Base-by-base conservation (phyloP, 2,797 vertebrate species). In the Urocyon cinereoargenteus region DNA sequence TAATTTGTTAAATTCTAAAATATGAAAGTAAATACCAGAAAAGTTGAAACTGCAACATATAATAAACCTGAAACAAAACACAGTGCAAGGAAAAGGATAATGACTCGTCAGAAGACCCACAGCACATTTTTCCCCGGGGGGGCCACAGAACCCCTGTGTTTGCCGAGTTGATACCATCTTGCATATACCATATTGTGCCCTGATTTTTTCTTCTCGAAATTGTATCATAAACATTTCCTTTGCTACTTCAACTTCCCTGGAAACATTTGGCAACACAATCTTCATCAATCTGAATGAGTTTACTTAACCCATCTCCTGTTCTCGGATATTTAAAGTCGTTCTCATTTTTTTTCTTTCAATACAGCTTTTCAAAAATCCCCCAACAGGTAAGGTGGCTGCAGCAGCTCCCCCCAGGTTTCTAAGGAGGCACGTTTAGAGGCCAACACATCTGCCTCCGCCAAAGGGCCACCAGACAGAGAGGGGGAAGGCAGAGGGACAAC, bases 231-330 rank as follows among this genome's bases (percentile, higher is more conserved):
- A 95, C 72, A 75, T 96, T 95, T 90, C 88, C 22, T 83, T 82
- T 92, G 94, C 81, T 59, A 21, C 83, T 96, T 92, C 53, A 55
- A 72, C 59, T 88, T 88, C 81, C 88, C n/a, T 62, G 78, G 57
- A 91, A 93, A 87, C 94, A 83, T 68, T 84, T 92, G 91, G 78
- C 36, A 31, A 57, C 28, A 59, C 49, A 3, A 28, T 45, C 31
- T 93, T 68, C 85, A 68, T 93, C 93, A 61, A 53, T 53, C 85
- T 68, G 59, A 85, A 94, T 87, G 97, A 84, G 70, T 95, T 96
- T 96, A 87, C 92, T 97, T 96, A 96, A 92, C 66, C 34, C 1
- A 15, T 31, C 85, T 82, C 51, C 85, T 40, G 73, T 31, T 34
- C 68, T 84, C 26, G 61, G 92, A 31, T 61, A 49, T 85, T 94